Conservation (phyloP, 2,113 vertebrate genomes). For the Australoheros scitulus region DNA sequence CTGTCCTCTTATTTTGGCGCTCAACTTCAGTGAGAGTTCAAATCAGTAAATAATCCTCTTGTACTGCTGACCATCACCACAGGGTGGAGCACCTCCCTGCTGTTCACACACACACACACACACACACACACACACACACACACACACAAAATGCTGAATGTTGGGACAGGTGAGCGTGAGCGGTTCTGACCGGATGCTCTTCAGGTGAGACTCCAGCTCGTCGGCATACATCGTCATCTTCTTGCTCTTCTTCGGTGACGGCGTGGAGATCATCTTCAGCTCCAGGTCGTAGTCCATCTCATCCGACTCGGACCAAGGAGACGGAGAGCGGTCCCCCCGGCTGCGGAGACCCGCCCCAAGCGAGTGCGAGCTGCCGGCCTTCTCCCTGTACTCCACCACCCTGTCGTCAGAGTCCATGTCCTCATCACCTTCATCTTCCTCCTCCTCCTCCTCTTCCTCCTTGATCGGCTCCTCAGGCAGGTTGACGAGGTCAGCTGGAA, state of each 20-base stretch:
- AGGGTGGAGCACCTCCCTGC: too few relatives aligned
- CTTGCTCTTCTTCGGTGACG: conserved; percentile 97
- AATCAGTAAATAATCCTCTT: too few relatives aligned
- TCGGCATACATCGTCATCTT: conserved; percentile 99
- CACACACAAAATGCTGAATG: neutral
- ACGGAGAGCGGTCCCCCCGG: conserved; percentile 47
- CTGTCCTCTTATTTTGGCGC: too few relatives aligned
- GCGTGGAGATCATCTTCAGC: conserved; percentile 98
- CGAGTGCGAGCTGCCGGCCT: conserved; percentile 62
- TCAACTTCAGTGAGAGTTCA: too few relatives aligned
- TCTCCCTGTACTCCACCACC: conserved; percentile 91
- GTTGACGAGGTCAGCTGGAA: conserved; percentile 88
- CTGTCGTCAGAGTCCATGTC: conserved; percentile 96
- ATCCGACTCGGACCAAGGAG: conserved; percentile 89
- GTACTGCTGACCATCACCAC: too few relatives aligned
- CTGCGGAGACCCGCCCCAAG: conserved; percentile 65
- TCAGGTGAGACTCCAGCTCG: conserved; percentile 91
- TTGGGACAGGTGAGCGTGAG: neutral
- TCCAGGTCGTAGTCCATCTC: conserved; percentile 99
- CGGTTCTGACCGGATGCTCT: conserved; percentile 86
- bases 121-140: neutral
- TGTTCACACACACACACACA: too few relatives aligned
- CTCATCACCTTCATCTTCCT: conserved; percentile 82
- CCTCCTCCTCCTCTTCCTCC: conserved; percentile 87
- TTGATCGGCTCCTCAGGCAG: conserved; percentile 93